Conservation (phyloP, 2,113 vertebrate species). For the Psilopogon haemacephalus region DNA sequence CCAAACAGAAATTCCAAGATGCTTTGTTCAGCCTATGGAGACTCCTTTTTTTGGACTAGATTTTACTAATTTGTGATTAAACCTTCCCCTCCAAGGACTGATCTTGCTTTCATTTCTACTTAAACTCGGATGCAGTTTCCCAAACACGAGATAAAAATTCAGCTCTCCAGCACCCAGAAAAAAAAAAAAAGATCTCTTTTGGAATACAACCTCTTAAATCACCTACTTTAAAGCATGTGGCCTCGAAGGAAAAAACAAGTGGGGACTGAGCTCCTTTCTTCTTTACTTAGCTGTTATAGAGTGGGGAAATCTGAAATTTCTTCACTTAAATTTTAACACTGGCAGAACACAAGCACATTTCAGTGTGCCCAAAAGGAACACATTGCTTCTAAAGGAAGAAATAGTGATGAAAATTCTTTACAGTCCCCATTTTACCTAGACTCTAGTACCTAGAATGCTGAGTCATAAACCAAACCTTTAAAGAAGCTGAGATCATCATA, state of each 20-base stretch:
- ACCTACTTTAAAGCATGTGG: not conserved
- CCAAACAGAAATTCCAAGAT: conserved; percentile 20
- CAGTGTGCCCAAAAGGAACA: not conserved
- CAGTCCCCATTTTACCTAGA: conserved; percentile 35
- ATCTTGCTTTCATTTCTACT: conserved; percentile 2
- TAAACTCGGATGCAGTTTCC: not conserved
- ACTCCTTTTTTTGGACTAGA: not conserved
- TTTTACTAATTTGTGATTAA: conserved; percentile 14
- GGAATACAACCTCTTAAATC: not conserved
- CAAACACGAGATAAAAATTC: conserved; percentile 40
- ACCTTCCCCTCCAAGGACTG: not conserved
- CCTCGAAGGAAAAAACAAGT: not conserved
- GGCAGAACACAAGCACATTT: not conserved
- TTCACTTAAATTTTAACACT: not conserved
- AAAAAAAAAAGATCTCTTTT: not conserved
- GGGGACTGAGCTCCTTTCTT: not conserved
- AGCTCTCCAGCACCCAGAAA: conserved; percentile 9
- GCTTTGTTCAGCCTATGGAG: not conserved
- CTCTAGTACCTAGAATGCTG: conserved; percentile 27
- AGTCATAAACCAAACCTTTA: conserved; percentile 52
- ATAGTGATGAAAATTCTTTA: not conserved
- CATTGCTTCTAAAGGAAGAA: not conserved
- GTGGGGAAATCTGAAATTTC: not conserved
- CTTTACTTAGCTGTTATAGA: not conserved
- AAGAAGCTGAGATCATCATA: conserved; percentile 55